phyloP scores from a whole-genome alignment of 1,140 invertebrate species.

The Tetranychus urticae region DNA sequence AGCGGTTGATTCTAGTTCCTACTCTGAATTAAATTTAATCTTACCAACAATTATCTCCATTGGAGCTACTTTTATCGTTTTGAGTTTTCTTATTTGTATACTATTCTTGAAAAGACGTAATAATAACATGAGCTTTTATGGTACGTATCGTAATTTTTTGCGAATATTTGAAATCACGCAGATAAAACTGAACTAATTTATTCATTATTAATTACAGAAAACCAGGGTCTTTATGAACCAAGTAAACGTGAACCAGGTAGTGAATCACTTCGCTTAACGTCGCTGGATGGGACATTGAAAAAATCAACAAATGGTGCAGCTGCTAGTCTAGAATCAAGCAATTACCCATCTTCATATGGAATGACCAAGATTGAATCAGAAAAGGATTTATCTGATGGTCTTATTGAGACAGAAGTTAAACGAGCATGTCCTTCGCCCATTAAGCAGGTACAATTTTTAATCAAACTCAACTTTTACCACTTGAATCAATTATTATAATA shows the following conservation, averaged over 20 bases:
- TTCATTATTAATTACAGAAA: neutral
- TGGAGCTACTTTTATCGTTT: neutral
- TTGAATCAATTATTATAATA: too few species aligned
- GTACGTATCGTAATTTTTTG: neutral
- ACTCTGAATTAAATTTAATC: neutral
- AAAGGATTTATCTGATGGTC: neutral
- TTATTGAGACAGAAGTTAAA: neutral
- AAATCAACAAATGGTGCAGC: neutral
- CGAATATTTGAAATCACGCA: neutral
- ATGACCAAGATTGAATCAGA: conserved; percentile 6
- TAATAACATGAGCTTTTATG: neutral
- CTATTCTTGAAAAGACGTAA: neutral
- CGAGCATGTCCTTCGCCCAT: neutral
- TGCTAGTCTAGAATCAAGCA: neutral
- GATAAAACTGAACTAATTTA: neutral
- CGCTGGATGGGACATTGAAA: neutral
- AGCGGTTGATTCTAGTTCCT: neutral
- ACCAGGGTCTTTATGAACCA: neutral
- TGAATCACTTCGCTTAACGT: neutral
- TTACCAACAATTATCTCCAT: neutral
- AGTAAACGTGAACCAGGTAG: neutral
- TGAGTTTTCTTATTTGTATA: neutral
- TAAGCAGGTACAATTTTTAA: neutral
- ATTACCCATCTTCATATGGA: conserved; percentile 8
- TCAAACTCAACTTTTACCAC: too few species aligned